Base-by-base conservation (phyloP, 2,888 invertebrate genomes). In the Hypsopygia costalis region DNA sequence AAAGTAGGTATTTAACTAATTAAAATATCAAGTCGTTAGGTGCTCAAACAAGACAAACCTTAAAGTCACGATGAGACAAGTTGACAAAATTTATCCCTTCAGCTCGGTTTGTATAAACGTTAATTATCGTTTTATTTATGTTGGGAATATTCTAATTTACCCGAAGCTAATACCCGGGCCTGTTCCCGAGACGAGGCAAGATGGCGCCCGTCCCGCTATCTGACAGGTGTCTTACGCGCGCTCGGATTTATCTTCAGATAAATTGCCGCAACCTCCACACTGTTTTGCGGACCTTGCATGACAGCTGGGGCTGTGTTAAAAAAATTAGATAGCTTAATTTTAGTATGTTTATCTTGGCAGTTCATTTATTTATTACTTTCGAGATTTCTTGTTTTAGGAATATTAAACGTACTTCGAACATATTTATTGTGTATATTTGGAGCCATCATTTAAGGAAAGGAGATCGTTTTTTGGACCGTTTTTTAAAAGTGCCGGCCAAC, bases 151-250 rank as follows among this genome's bases (percentile, higher is more conserved):
- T 81, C 73, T 75, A 79, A 81, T 78, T 80, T 72, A 71, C 69
- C 64, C 64, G 53, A 53, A 69, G 75, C 69, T 75, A 75, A 77
- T 77, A 71, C 71, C 72, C 60, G 55, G 52, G 65, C 55, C 16
- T 57, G 60, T 58, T 67, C 62, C 57, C 55, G 55, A 65, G 72
- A 71, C 66, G 69, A 73, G 69, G 70, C 75, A 70, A 73, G 72
- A 69, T 71, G 71, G 65, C 69, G 62, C 70, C 68, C 55, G 71
- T 75, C 75, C 56, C 59, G 57, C 55, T 62, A 62, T 73, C 70
- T 85, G 85, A 83, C 83, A 83, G 82, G 80, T 82, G 81, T 74
- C 79, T 72, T 70, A 78, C 72, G 75, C 73, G 76, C 62, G 74
- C 69, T 69, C 59, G 77, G 80, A 81, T 81, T 79, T 79, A 73